A percentile compares a stretch with the other conserved stretches of the same genome.
These are phyloP conservation scores for Phenganax marumi DNA, from an alignment of 92 coral and sea anemone species.

Conservation along the genomic window DNA sequence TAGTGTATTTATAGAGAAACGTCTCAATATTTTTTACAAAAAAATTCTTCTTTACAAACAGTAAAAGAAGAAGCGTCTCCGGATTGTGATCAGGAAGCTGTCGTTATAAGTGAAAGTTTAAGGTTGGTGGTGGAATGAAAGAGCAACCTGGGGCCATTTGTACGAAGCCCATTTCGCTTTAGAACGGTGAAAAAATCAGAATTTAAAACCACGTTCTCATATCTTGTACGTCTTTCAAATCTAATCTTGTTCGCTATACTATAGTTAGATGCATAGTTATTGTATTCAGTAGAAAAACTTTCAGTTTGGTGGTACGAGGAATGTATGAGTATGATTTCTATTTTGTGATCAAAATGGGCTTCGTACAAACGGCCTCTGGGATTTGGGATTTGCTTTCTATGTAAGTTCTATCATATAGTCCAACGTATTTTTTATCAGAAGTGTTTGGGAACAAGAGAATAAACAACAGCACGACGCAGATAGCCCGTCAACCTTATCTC, in stretches of 20 bases:
- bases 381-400: background rate
- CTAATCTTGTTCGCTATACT: too few species aligned
- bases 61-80: background rate
- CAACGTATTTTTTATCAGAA: constrained; percentile 53
- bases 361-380: background rate
- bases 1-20: background rate
- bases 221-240: too few species aligned
- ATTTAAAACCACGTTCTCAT: too few species aligned
- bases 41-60: background rate
- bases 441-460: constrained; percentile 86
- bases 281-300: too few species aligned
- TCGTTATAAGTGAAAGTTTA: constrained; percentile 81
- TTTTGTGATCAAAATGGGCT: background rate
- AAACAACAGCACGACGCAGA: constrained; percentile 45
- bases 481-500: constrained; percentile 2
- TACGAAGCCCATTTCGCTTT: too few species aligned
- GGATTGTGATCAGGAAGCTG: constrained; percentile 45
- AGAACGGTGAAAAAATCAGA: too few species aligned
- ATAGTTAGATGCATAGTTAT: too few species aligned
- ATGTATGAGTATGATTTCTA: background rate
- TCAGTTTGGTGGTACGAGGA: background rate
- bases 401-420: background rate
- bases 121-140: constrained; percentile 59
- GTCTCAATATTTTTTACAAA: background rate
- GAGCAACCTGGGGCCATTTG: background rate